These are phyloP conservation scores for Crocallis elinguaria DNA, from an alignment of 2,888 invertebrate species.

Conservation along the genomic window DNA sequence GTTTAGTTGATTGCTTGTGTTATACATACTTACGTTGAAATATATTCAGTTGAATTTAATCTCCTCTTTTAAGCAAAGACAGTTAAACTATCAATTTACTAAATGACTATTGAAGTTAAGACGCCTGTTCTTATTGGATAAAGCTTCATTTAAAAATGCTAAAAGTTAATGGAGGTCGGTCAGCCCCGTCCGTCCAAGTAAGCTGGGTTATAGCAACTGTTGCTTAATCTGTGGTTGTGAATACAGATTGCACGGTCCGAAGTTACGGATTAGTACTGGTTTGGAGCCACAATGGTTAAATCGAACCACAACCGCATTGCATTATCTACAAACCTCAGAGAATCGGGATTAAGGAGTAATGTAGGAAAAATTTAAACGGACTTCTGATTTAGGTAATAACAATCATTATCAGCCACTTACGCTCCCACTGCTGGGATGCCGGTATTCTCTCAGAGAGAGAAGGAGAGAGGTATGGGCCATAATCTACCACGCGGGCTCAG, in stretches of 20 bases:
- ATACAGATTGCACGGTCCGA: not conserved
- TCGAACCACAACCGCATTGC: slow-evolving; percentile 3
- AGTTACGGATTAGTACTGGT: slow-evolving; percentile 1
- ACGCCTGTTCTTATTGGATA: not conserved
- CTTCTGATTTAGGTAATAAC: too few relatives aligned
- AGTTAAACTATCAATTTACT: not conserved
- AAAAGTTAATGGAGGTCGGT: slow-evolving; percentile 1
- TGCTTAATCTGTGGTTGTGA: not conserved
- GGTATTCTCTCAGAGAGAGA: too few relatives aligned
- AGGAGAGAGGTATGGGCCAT: too few relatives aligned
- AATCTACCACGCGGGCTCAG: too few relatives aligned
- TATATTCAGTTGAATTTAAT: too few relatives aligned
- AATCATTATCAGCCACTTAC: too few relatives aligned
- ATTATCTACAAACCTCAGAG: slow-evolving; percentile 11
- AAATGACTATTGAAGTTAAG: not conserved
- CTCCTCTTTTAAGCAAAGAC: too few relatives aligned
- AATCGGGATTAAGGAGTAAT: not conserved
- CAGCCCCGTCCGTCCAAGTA: not conserved
- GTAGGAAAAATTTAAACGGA: too few relatives aligned
- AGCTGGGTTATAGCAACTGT: not conserved
- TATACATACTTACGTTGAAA: too few relatives aligned
- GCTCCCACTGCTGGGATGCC: too few relatives aligned
- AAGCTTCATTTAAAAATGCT: not conserved
- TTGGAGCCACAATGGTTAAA: not conserved
- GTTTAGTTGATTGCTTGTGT: too few relatives aligned